Base-by-base conservation (phyloP, 2,888 invertebrate genomes). In the Drosophila maculinotata region DNA sequence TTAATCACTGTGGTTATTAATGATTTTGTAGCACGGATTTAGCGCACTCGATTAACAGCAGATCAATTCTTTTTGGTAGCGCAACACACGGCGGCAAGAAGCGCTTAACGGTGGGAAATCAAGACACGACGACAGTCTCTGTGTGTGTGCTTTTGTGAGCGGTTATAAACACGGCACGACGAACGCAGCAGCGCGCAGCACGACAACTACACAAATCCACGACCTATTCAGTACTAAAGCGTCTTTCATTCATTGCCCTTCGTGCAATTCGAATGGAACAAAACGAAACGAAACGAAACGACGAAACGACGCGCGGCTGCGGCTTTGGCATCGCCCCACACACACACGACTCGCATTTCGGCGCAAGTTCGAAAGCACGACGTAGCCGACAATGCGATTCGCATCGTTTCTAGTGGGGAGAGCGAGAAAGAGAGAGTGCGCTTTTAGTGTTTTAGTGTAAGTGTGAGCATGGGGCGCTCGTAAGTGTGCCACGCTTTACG, bases 221-320 rank as follows among this genome's bases (percentile, higher is more conserved):
- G 91, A 90, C 90, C 90, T 90, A 89, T 90, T 91, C 76, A 89
- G 87, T 90, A 90, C 90, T 90, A 87, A 90, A 89, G 90, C 81
- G 83, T 79, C 80, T 85, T 88, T 74, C 76, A 69, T 78, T 82
- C 83, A 89, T 87, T 80, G 72, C 59, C 88, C 79, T 79, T 89
- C 89, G 86, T 82, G 80, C 64, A 53, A 56, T 73, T 73, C 72
- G 72, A 67, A 36, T 30, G 42, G 38, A 62, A 69, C 42, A 58
- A 41, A 33, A 45, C 45, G 45, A 30, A 45, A 45, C 45, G 45
- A 45, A 12, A 30, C 52, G 47, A 41, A 23, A n/a, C n/a, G n/a
- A 45, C 45, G 45, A 45, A 12, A 30, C 52, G 47, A 41, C 23
- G 44, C 26, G 47, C 51, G 35, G 35, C 47, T 59, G 47, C 47